These are phyloP conservation scores for Smutsia temminckii DNA, from an alignment of 2,797 vertebrate species.

Conservation along the genomic window DNA sequence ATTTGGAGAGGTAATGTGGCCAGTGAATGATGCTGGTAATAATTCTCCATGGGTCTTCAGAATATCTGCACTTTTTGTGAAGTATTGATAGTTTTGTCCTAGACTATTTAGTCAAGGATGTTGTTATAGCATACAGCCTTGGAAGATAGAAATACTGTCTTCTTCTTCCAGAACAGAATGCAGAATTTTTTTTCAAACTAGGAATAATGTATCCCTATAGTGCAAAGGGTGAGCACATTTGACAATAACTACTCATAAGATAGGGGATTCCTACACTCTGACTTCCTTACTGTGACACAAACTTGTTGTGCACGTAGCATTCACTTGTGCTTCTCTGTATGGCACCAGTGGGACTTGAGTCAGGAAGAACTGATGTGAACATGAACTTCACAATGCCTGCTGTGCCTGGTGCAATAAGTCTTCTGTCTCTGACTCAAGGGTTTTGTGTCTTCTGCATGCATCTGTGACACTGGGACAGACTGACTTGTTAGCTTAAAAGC, in stretches of 20 bases:
- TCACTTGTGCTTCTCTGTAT: not conserved
- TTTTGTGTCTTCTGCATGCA: not conserved
- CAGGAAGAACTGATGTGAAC: not conserved
- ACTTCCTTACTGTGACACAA: not conserved
- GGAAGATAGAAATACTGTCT: not conserved
- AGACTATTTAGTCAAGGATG: not conserved
- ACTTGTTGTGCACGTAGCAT: accelerated
- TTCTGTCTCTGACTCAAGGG: not conserved
- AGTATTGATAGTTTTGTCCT: not conserved
- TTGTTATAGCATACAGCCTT: not conserved
- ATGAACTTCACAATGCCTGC: not conserved
- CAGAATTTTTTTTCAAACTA: not conserved
- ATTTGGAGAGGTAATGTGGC: not conserved
- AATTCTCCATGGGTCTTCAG: not conserved
- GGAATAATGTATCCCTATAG: not conserved
- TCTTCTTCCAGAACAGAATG: not conserved
- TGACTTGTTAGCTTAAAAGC: not conserved
- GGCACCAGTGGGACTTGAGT: not conserved
- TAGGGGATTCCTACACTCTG: not conserved
- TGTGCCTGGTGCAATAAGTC: not conserved
- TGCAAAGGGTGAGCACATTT: not conserved
- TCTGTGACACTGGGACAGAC: not conserved
- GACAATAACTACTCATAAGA: not conserved
- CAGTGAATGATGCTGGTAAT: not conserved
- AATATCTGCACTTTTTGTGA: not conserved